These are phyloP conservation scores for Eulacestoma nigropectus DNA, from an alignment of 2,113 vertebrate genomes.

Conservation along the genomic window DNA sequence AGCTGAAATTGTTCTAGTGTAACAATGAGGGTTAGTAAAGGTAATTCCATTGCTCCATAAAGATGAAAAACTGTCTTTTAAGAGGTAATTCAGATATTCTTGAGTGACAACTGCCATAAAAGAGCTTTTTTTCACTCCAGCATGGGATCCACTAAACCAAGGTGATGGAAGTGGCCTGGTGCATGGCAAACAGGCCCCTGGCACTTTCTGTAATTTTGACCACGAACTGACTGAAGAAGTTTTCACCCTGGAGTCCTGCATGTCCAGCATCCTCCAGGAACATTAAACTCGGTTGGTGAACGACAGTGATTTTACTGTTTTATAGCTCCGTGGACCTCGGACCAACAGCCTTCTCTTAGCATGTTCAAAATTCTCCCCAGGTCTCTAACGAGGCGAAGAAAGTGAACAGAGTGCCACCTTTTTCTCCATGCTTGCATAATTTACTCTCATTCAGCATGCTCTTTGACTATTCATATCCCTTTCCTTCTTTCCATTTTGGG, in stretches of 20 bases:
- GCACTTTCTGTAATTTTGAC: not conserved
- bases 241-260: not conserved
- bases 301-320: fast-evolving
- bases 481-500: not conserved
- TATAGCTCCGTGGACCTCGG: not conserved
- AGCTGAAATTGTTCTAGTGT: not conserved
- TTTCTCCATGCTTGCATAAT: not conserved
- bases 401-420: not conserved
- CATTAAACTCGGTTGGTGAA: not conserved
- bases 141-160: not conserved
- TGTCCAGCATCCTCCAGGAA: not conserved
- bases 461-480: not conserved
- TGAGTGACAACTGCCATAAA: not conserved
- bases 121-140: not conserved
- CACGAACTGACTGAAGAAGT: not conserved
- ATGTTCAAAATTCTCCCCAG: not conserved
- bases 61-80: not conserved
- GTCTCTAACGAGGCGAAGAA: not conserved
- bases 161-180: not conserved
- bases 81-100: not conserved
- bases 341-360: not conserved
- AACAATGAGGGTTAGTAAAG: not conserved
- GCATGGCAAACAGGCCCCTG: not conserved
- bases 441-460: not conserved
- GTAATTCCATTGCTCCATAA: not conserved